These are phyloP conservation scores for Hirtodrosophila cameraria DNA, from an alignment of 2,888 invertebrate species.

Conservation along the genomic window DNA sequence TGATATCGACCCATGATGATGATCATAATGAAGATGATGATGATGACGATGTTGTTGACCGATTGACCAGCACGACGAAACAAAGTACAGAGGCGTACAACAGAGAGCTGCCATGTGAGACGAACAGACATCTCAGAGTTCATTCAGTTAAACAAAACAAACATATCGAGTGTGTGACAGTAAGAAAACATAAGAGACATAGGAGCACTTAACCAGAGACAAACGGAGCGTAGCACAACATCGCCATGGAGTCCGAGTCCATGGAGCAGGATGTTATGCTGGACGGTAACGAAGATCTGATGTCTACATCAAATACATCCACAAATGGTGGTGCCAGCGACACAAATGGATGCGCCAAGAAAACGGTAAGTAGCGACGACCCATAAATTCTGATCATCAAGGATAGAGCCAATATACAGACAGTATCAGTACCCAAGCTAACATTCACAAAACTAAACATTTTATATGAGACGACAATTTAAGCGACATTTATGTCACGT, in stretches of 20 bases:
- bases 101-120: slow-evolving; percentile 39
- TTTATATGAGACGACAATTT: slow-evolving; percentile 3
- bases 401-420: not conserved
- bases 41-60: slow-evolving; percentile 33
- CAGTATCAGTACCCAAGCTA: not conserved
- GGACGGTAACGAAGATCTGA: slow-evolving; percentile 66
- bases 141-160: slow-evolving; percentile 9
- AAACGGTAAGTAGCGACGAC: slow-evolving; percentile 70
- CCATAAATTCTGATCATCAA: slow-evolving; percentile 17
- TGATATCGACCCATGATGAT: slow-evolving; percentile 25
- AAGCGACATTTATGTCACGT: slow-evolving; percentile 22
- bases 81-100: slow-evolving; percentile 15
- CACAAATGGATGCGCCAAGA: slow-evolving; percentile 69
- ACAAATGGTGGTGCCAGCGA: slow-evolving; percentile 67
- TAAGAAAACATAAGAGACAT: not conserved
- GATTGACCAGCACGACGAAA: slow-evolving; percentile 36
- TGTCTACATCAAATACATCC: slow-evolving; percentile 80
- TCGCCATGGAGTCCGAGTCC: slow-evolving; percentile 62
- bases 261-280: slow-evolving; percentile 65
- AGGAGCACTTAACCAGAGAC: slow-evolving; percentile 16
- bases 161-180: slow-evolving; percentile 16
- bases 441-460: slow-evolving; percentile 6
- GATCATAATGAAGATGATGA: slow-evolving; percentile 11
- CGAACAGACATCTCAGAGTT: slow-evolving; percentile 1
- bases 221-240: slow-evolving; percentile 35